phyloP scores from a whole-genome alignment of 2,797 vertebrate species.

The Diplodus sargus region DNA sequence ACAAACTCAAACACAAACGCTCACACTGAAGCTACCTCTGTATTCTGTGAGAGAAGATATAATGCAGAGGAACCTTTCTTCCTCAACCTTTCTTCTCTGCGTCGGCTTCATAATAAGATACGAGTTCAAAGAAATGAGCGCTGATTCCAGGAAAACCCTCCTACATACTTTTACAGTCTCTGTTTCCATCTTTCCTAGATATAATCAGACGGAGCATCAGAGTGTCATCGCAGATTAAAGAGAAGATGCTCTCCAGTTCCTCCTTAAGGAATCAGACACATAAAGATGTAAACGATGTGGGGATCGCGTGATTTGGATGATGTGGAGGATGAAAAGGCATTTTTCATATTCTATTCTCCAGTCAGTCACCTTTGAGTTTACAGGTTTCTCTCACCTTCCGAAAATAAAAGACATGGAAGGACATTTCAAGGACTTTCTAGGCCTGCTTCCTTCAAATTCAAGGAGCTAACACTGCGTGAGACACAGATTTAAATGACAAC shows the following conservation, averaged over 20 bases:
- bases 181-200: background rate
- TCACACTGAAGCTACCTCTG: background rate
- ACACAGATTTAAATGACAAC: too few species aligned
- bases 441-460: too few species aligned
- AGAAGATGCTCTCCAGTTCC: background rate
- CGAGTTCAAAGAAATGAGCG: background rate
- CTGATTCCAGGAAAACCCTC: conserved; percentile 2
- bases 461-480: too few species aligned
- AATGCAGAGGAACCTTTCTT: background rate
- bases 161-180: conserved; percentile 1
- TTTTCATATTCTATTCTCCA: background rate
- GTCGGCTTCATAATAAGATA: background rate
- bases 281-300: background rate
- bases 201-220: conserved; percentile 12
- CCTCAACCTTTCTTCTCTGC: background rate
- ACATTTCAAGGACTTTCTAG: too few species aligned
- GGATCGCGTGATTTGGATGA: background rate
- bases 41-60: background rate
- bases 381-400: too few species aligned
- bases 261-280: background rate
- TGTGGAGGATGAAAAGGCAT: background rate
- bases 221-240: background rate
- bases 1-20: background rate
- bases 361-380: background rate
- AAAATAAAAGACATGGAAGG: too few species aligned